Conservation (phyloP, 2,888 invertebrate genomes). For the Ligdia adustata region DNA sequence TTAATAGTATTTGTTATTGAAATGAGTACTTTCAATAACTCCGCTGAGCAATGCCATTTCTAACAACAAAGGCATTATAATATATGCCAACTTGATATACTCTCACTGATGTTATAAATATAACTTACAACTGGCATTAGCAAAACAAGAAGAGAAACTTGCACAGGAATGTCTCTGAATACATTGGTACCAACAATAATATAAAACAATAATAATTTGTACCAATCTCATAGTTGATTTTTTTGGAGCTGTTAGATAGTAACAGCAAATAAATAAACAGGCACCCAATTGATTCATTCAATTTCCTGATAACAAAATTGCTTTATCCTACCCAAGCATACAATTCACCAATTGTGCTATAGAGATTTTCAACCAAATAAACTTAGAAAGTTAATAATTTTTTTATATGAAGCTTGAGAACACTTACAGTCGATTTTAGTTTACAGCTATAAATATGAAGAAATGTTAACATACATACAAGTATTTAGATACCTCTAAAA, state of each 20-base stretch:
- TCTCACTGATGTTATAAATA: conserved; percentile 21
- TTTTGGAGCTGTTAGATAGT: conserved; percentile 8
- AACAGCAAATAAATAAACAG: conserved; percentile 8
- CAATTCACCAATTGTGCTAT: conserved; percentile 9
- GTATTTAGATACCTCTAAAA: conserved; percentile 34
- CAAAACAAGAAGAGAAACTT: conserved; percentile 8
- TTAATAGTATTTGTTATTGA: conserved; percentile 28
- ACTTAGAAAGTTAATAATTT: too few species aligned
- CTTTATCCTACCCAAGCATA: not conserved
- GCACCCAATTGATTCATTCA: not conserved
- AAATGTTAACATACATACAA: conserved; percentile 6
- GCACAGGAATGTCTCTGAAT: conserved; percentile 30
- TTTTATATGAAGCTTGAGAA: conserved; percentile 21
- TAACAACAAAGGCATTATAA: conserved; percentile 12
- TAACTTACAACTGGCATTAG: conserved; percentile 11
- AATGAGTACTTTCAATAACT: conserved; percentile 41
- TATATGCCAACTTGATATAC: conserved; percentile 22
- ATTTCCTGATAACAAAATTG: not conserved
- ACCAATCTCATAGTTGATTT: conserved; percentile 13
- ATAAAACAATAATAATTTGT: conserved; percentile 18
- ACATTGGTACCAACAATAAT: conserved; percentile 12
- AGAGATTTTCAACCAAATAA: not conserved
- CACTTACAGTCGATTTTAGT: conserved; percentile 32
- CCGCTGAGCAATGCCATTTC: conserved; percentile 31
- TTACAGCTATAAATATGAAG: not conserved